Evolutionary conservation across 2,888 invertebrate species (phyloP), one percentile per base, ranked within the genome.

Genomic region (Spodoptera exigua): DNA sequence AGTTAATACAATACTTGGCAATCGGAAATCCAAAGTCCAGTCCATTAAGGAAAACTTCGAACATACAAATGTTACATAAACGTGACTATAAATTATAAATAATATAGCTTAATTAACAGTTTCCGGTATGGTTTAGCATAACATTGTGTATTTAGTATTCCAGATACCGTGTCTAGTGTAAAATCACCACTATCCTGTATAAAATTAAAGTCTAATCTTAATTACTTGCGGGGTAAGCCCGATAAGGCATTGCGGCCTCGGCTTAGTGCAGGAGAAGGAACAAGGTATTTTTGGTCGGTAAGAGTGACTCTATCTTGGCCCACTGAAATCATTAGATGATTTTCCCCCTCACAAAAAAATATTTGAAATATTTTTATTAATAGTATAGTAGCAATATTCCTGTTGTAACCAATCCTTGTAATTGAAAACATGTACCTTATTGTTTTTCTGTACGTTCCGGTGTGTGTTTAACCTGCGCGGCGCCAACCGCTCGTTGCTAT

Each of bases 361-460:
- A n/a, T 5, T 21, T 5, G 21, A 5, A 4, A 5, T 21, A 34
- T 18, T 13, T 18, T 2, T 11, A 35, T 47, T 43, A 35, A 5
- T 12, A 12, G 5, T 9, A 9, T 14, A 21, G 12, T 39, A 47
- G 39, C 45, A 53, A 49, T 61, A 55, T 45, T 53, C 12, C 4
- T 27, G 36, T 46, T 37, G 39, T 49, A 37, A 67, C 21, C 40
- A 27, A 9, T 16, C 40, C 13, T 59, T 13, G 16, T 40, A 40
- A 51, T 46, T 55, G 46, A 32, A 53, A 65, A 43, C 46, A 11
- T 54, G 32, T 62, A 34, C 16, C 27, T 7, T 18, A 37, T 43
- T 57, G 46, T 49, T 57, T 51, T 51, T 58, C 16, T 61, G 57
- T 57, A 49, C 41, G 46, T 51, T 37, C 27, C 16, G 37, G 21